These are phyloP conservation scores for Microcebus jonahi DNA, from an alignment of 2,113 vertebrate genomes.

Conservation along the genomic window DNA sequence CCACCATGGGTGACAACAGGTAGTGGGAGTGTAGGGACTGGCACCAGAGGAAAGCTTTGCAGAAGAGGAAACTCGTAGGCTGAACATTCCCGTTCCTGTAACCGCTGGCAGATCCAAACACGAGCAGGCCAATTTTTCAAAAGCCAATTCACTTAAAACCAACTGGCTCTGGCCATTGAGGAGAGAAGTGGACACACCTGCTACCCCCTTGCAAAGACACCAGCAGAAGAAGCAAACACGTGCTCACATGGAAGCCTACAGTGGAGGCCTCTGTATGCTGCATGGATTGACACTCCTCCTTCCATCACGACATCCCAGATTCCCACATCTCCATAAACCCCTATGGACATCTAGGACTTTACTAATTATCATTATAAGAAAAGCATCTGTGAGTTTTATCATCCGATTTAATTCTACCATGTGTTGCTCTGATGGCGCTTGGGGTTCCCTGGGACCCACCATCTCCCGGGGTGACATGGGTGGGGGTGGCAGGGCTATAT, in stretches of 20 bases:
- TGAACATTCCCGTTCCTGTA: background rate
- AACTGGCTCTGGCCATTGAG: background rate
- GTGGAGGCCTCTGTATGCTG: background rate
- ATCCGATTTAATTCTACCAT: background rate
- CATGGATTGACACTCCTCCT: too few relatives aligned
- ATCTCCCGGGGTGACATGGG: background rate
- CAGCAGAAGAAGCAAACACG: background rate
- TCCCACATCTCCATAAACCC: background rate
- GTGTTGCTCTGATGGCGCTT: background rate
- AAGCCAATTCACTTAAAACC: background rate
- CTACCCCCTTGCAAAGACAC: rapidly evolving
- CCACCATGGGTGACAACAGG: background rate
- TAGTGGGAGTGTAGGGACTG: background rate
- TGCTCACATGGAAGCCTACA: background rate
- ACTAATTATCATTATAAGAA: background rate
- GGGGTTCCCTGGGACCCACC: background rate
- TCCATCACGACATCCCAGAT: background rate
- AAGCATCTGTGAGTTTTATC: background rate
- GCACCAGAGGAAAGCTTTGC: background rate
- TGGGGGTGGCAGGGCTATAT: background rate
- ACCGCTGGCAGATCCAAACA: background rate
- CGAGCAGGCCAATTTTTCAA: background rate
- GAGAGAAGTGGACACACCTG: background rate
- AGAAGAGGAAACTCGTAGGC: background rate
- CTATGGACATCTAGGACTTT: background rate